Evolutionary conservation across 2,888 invertebrate species (phyloP).

Genomic region (Xestobium rufovillosum): DNA sequence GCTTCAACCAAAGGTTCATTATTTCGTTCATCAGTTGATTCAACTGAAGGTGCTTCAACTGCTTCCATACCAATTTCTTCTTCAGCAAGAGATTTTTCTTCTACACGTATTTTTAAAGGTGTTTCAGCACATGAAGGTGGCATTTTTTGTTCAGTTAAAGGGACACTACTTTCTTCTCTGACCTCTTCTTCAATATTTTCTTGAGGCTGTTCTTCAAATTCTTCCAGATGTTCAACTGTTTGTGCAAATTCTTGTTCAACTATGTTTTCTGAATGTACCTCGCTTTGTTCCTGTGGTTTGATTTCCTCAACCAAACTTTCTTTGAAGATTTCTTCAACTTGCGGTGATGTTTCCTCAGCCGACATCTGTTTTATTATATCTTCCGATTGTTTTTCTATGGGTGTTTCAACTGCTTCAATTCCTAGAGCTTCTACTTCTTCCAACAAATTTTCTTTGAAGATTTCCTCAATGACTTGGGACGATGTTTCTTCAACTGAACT

Average conservation of each 20-base stretch:
- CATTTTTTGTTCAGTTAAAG: no score
- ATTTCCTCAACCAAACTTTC: not conserved
- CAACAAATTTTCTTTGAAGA: no score
- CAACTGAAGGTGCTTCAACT: not conserved
- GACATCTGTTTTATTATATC: not conserved
- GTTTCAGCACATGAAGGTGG: no score
- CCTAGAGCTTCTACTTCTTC: not conserved
- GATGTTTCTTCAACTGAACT: no score
- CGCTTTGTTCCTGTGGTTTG: not conserved
- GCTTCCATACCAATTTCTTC: slow-evolving; percentile 5
- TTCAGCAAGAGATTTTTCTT: slow-evolving; percentile 6
- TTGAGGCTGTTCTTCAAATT: no score
- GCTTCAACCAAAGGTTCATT: not conserved
- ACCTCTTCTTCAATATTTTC: no score
- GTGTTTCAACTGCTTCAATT: not conserved
- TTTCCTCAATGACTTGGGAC: no score
- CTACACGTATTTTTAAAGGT: not conserved
- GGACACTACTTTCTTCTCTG: no score
- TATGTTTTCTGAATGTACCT: not conserved
- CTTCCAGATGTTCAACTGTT: no score
- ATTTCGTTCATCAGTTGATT: not conserved
- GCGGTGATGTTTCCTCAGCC: no score
- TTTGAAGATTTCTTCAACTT: not conserved
- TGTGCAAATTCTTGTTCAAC: no score
- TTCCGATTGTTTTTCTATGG: not conserved